phyloP scores from a whole-genome alignment of 1,140 invertebrate species.

The Drosophila micromelanica region DNA sequence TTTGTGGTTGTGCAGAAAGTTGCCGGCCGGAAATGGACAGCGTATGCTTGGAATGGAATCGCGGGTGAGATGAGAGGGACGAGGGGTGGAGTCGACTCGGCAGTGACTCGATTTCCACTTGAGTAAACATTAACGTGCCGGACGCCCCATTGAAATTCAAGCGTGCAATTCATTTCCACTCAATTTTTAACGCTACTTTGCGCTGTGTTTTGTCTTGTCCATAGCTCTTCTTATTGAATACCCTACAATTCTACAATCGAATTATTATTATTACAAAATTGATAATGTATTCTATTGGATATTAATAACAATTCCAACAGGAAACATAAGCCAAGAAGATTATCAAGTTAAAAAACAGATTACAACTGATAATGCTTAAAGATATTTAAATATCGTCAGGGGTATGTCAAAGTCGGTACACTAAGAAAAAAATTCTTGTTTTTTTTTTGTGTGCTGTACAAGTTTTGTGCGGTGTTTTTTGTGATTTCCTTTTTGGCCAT shows the following conservation, averaged over 20 bases:
- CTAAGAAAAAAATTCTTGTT: too few relatives aligned
- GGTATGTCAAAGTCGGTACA: neutral
- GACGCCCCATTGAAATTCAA: slow-evolving; percentile 81
- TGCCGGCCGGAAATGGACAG: slow-evolving; percentile 48
- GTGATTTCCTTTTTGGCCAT: slow-evolving; percentile 52
- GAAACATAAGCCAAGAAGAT: too few relatives aligned
- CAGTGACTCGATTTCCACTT: slow-evolving; percentile 80
- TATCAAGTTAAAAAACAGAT: too few relatives aligned
- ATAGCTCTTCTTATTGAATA: neutral
- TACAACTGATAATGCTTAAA: too few relatives aligned
- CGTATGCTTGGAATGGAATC: slow-evolving; percentile 10
- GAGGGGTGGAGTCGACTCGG: slow-evolving; percentile 27
- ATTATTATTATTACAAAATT: neutral
- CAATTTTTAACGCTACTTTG: slow-evolving; percentile 75
- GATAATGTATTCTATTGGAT: too few relatives aligned
- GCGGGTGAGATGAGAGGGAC: neutral
- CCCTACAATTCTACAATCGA: neutral
- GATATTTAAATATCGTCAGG: neutral
- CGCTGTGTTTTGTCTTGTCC: slow-evolving; percentile 18
- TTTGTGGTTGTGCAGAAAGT: slow-evolving; percentile 51
- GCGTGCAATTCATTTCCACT: slow-evolving; percentile 83
- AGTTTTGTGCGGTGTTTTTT: slow-evolving; percentile 38
- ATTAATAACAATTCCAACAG: too few relatives aligned
- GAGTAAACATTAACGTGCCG: slow-evolving; percentile 82
- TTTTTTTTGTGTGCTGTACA: slow-evolving; percentile 11